Evolutionary conservation across 2,888 invertebrate genomes (phyloP).

Genomic region (Pseudoips prasinana): DNA sequence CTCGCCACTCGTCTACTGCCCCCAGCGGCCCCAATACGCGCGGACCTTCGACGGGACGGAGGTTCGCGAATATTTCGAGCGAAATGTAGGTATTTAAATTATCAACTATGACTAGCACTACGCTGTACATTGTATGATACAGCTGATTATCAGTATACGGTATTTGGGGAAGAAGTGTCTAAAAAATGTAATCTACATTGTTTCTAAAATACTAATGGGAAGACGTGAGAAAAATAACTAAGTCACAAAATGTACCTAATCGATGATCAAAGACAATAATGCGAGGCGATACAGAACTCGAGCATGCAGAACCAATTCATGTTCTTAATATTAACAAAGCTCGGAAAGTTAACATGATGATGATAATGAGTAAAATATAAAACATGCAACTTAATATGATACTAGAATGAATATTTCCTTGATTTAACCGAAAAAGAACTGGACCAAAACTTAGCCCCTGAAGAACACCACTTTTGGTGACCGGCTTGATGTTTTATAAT

Average conservation of each 20-base stretch:
- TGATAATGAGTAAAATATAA: constrained; percentile 51
- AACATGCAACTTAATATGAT: constrained; percentile 70
- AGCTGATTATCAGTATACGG: too few species aligned
- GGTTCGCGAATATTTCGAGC: not conserved
- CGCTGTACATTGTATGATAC: constrained; percentile 21
- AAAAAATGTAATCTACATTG: constrained; percentile 1
- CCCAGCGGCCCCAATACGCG: not conserved
- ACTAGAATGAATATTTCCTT: constrained; percentile 52
- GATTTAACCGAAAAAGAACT: constrained; percentile 45
- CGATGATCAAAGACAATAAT: constrained; percentile 10
- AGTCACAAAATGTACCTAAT: too few species aligned
- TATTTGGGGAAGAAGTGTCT: too few species aligned
- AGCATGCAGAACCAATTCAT: too few species aligned
- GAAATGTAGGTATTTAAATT: not conserved
- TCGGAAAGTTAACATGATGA: constrained; percentile 21
- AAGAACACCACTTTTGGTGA: too few species aligned
- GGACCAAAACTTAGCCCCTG: too few species aligned
- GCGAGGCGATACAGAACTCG: too few species aligned
- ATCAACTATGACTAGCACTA: constrained; percentile 22
- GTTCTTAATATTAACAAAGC: too few species aligned
- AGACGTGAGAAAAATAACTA: constrained; percentile 26
- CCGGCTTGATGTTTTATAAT: too few species aligned
- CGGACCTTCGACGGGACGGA: not conserved
- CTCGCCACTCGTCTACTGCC: not conserved
- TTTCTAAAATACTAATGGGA: constrained; percentile 31